Evolutionary conservation across 2,888 invertebrate species (phyloP).

Genomic region (Perizoma affinitatum): DNA sequence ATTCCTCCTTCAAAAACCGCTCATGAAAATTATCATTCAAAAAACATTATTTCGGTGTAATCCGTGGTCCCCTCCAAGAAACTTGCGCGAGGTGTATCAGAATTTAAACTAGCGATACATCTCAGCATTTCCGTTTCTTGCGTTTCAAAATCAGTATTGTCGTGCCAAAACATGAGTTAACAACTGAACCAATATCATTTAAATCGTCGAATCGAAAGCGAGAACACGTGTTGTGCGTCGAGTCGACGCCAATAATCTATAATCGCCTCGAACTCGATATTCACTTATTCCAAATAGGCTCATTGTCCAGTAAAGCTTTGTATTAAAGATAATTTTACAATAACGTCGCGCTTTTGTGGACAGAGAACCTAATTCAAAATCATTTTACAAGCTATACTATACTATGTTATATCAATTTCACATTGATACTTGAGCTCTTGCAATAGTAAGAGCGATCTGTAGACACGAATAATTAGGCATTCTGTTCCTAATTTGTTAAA

Average conservation of each 20-base stretch:
- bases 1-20: no score
- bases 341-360: constrained; percentile 9
- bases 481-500: constrained; percentile 33
- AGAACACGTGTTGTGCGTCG: constrained; percentile 41
- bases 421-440: constrained; percentile 24
- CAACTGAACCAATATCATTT: constrained; percentile 64
- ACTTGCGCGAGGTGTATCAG: no score
- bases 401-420: constrained; percentile 31
- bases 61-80: no score
- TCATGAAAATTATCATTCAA: no score
- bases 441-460: constrained; percentile 19
- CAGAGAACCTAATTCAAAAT: constrained; percentile 6
- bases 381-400: constrained; percentile 24
- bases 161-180: constrained; percentile 60
- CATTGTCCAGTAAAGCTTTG: constrained; percentile 14
- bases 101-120: neutral
- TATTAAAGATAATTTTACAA: no score
- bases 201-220: constrained; percentile 50
- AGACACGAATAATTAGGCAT: constrained; percentile 20
- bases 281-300: constrained; percentile 11
- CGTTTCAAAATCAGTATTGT: constrained; percentile 52
- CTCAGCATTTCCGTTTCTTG: constrained; percentile 36
- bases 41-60: no score
- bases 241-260: constrained; percentile 9
- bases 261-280: constrained; percentile 28